Evolutionary conservation across 1,140 invertebrate species (phyloP), one percentile per base, ranked within the genome.

Genomic region (Nasonia giraulti): DNA sequence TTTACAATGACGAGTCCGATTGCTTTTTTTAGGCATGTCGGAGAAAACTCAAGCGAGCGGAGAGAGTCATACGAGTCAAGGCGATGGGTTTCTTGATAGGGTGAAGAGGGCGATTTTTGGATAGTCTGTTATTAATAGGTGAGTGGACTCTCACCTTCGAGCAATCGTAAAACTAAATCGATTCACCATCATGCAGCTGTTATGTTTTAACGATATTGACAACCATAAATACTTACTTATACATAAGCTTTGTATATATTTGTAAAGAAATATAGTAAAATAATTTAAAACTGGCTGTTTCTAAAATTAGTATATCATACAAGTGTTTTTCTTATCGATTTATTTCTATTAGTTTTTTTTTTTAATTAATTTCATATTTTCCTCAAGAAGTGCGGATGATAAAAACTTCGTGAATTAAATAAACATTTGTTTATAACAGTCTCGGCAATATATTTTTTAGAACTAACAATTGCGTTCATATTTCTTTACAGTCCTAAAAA

Each of bases 101-200:
- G 94, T 96, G 86, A 96, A 95, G 91, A 94, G 92, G 87, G 95
- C 94, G 66, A 94, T 96, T 89, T 95, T 96, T 92, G 95, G 95
- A 87, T 95, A 93, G 94, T 88, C 33, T 82, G 47, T 66, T 77
- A 23, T 82, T 73, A 44, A 62, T 87, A 88, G 88, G 88, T 90
- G 86, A 89, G 89, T 89, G 23, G 27, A 55, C 84, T 86, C 85
- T 86, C 44, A 23, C 79, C 62, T 80, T 40, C 31, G 78, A 27
- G 33, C 23, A 33, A 33, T 71, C 27, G 23, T 31, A 71, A 71
- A 31, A 71, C 27, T 2, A 71, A 27, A 71, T 71, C 10, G 55
- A 20, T 62, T n/a, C 17, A 62, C 17, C 55, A 62, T 62, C 55
- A 17, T 62, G 7, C 55, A 62, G 14, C 20, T 62, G 55, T 62